A percentile compares a stretch with the other conserved stretches of the same genome.
Evolutionary conservation across 2,113 vertebrate genomes (phyloP).

Genomic region (Corvus hawaiiensis): DNA sequence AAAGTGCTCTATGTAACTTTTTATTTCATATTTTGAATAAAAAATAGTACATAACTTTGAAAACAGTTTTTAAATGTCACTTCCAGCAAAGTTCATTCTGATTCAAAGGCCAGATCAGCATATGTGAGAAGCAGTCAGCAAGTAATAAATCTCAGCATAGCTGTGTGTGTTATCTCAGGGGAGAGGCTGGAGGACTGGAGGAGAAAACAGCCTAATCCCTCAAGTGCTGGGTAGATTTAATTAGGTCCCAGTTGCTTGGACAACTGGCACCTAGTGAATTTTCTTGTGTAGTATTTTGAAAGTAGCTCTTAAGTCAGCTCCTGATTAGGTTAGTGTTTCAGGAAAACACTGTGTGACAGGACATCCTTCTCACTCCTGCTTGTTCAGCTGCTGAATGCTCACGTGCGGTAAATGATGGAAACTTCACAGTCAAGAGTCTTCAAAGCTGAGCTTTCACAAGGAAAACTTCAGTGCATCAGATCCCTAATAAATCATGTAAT

Average conservation of each 20-base stretch:
- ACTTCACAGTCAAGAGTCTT: not conserved
- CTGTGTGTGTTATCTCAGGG: constrained; percentile 18
- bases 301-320: not conserved
- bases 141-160: not conserved
- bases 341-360: not conserved
- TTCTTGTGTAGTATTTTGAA: not conserved
- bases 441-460: not conserved
- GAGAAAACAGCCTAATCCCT: constrained; percentile 14
- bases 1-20: not conserved
- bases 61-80: not conserved
- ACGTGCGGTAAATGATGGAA: not conserved
- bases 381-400: not conserved
- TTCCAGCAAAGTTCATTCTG: not conserved
- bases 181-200: constrained; percentile 8
- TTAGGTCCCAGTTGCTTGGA: constrained; percentile 40
- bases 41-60: not conserved
- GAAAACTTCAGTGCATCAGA: not conserved
- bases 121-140: not conserved
- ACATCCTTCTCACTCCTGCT: not conserved
- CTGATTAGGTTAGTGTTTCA: not conserved
- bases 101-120: not conserved
- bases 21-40: not conserved
- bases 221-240: constrained; percentile 15
- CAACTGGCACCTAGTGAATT: not conserved
- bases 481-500: not conserved